phyloP scores from a whole-genome alignment of 2,113 vertebrate genomes.

The Melanotaenia duboulayi region DNA sequence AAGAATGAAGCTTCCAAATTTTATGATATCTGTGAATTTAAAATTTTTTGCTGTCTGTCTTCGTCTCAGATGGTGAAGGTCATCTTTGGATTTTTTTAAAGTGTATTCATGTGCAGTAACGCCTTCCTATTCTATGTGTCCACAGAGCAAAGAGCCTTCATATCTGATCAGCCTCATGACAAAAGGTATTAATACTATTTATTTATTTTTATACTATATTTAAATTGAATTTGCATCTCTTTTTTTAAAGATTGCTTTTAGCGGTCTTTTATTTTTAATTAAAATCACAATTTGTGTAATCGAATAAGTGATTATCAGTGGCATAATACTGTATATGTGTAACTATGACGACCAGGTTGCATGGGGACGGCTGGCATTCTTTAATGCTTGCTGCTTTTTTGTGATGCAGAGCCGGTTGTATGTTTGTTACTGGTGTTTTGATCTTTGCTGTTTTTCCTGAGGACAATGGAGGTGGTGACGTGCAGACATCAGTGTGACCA shows the following conservation, averaged over 20 bases:
- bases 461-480: slow-evolving; percentile 19
- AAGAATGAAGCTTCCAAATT: neutral
- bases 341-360: slow-evolving; percentile 51
- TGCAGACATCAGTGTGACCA: slow-evolving; percentile 14
- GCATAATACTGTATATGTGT: slow-evolving; percentile 16
- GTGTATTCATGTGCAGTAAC: neutral
- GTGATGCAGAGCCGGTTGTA: slow-evolving; percentile 23
- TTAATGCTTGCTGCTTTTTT: slow-evolving; percentile 27
- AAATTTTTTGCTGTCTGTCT: neutral
- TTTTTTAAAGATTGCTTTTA: neutral
- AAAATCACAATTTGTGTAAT: neutral
- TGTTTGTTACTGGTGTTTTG: slow-evolving; percentile 20
- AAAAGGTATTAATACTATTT: slow-evolving; percentile 86
- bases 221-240: neutral
- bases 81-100: neutral
- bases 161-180: slow-evolving; percentile 84
- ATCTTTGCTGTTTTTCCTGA: neutral
- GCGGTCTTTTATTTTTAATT: neutral
- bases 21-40: neutral
- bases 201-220: neutral
- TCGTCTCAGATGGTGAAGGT: neutral
- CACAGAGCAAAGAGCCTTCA: slow-evolving; percentile 85
- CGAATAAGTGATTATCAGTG: slow-evolving; percentile 16
- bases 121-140: slow-evolving; percentile 52
- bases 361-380: slow-evolving; percentile 30